Conservation (phyloP, 2,888 invertebrate genomes). For the Ophion costatus region DNA sequence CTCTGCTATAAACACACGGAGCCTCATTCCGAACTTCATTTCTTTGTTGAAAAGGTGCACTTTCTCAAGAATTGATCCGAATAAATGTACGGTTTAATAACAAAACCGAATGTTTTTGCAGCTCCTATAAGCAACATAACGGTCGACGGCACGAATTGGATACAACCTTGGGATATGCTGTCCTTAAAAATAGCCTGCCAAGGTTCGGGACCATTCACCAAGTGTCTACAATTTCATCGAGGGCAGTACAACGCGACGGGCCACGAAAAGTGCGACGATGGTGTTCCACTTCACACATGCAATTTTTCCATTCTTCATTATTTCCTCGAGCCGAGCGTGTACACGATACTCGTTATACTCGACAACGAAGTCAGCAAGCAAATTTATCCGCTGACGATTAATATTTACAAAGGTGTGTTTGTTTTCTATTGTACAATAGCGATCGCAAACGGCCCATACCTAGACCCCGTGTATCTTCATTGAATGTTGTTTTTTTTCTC, state of each 20-base stretch:
- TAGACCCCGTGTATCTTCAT: conserved; percentile 82
- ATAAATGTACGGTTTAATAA: not conserved
- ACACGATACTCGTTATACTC: conserved; percentile 91
- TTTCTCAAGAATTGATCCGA: not conserved
- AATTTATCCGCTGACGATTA: conserved; percentile 89
- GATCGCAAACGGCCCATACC: not conserved
- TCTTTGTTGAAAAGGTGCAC: no score
- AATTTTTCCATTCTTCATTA: conserved; percentile 88
- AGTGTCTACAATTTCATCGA: conserved; percentile 88
- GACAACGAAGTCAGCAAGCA: conserved; percentile 90
- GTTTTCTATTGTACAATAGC: conserved; percentile 16
- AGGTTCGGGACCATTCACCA: conserved; percentile 90
- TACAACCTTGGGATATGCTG: conserved; percentile 92
- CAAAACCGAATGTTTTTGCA: conserved; percentile 80
- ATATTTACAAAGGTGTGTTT: conserved; percentile 91
- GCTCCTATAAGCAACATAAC: conserved; percentile 90
- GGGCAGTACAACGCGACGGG: conserved; percentile 90
- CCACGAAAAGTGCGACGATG: conserved; percentile 88
- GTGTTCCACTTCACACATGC: conserved; percentile 84
- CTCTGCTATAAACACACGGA: no score
- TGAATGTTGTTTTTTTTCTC: not conserved
- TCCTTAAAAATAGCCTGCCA: conserved; percentile 89
- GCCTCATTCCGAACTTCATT: no score
- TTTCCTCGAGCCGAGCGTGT: conserved; percentile 88
- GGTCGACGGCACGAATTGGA: conserved; percentile 91